Conservation (phyloP, 2,113 vertebrate species). For the Myotis yumanensis region DNA sequence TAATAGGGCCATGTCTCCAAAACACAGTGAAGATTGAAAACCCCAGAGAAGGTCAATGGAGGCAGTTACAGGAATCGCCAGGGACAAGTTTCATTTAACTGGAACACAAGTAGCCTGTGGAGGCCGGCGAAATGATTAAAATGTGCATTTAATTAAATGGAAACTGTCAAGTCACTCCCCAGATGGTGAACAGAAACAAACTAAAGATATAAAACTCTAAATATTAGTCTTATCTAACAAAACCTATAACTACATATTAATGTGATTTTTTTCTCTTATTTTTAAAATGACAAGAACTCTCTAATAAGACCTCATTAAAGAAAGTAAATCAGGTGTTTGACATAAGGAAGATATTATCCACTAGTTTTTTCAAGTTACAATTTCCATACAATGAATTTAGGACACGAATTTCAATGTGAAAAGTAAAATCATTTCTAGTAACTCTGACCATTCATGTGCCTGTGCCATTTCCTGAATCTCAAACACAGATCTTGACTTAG, state of each 20-base stretch:
- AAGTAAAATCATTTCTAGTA: no score
- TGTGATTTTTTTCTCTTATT: accelerated
- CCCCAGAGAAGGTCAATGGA: constrained; percentile 69
- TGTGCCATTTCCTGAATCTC: background rate
- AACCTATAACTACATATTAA: accelerated
- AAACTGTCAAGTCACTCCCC: background rate
- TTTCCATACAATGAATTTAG: background rate
- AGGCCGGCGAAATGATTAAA: background rate
- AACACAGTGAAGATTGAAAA: constrained; percentile 60
- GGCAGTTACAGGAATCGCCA: background rate
- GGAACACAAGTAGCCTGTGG: background rate
- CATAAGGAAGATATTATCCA: background rate
- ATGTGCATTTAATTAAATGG: background rate
- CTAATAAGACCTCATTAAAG: accelerated
- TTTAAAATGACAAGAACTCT: background rate
- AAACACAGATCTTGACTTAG: background rate
- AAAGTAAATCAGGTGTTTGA: background rate
- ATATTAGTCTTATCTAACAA: background rate
- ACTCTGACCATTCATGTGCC: accelerated
- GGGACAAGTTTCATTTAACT: constrained; percentile 54
- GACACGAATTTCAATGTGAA: background rate
- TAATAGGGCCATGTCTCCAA: constrained; percentile 57
- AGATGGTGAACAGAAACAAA: background rate
- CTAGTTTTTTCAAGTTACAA: background rate
- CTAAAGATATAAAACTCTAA: background rate